Base-by-base conservation (phyloP, 2,797 vertebrate genomes). In the Myotis planiceps region DNA sequence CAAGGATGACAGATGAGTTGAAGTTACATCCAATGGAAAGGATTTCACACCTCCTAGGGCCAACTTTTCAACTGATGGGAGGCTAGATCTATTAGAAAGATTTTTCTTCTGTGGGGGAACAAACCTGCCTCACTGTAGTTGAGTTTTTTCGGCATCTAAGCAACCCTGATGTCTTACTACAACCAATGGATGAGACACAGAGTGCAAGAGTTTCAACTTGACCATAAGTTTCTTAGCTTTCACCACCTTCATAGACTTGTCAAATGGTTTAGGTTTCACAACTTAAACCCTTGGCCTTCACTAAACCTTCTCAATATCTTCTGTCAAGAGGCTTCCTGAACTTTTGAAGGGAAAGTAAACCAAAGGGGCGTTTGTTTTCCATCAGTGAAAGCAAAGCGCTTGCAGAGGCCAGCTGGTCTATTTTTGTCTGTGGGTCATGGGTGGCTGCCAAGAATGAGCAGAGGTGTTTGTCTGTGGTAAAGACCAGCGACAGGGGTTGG, bases 311-410 rank as follows among this genome's bases (percentile, higher is more conserved):
- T 60, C 90, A 81, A 29, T 47, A 42, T 86, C 87, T 96, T 94
- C 89, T 91, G 95, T 96, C 95, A 95, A 89, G 76, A 96, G 91
- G 80, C 83, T 96, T 98, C 96, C 97, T 96, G 96, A 83, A 92
- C 60, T 79, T 88, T 86, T 89, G 92, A 92, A 95, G 92, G 87
- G 74, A 97, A 97, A 95, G 86, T 94, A 97, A 97, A 97, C 92
- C 82, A 94, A 95, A 45, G 12, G 66, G 90, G 69, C 3, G 55
- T 95, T 97, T 96, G 96, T 95, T 96, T 97, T 91, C 95, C 96
- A 86, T 95, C 79, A 90, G 93, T 55, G 86, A 92, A 95, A 95
- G 91, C 82, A 45, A 74, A 91, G 90, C 51, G 65, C 86, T 90
- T 51, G 32, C 37, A 29, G 95, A 92, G 83, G 83, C 68, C 58